Evolutionary conservation across 2,797 vertebrate genomes (phyloP).

Genomic region (Mormyrops boulengeri): DNA sequence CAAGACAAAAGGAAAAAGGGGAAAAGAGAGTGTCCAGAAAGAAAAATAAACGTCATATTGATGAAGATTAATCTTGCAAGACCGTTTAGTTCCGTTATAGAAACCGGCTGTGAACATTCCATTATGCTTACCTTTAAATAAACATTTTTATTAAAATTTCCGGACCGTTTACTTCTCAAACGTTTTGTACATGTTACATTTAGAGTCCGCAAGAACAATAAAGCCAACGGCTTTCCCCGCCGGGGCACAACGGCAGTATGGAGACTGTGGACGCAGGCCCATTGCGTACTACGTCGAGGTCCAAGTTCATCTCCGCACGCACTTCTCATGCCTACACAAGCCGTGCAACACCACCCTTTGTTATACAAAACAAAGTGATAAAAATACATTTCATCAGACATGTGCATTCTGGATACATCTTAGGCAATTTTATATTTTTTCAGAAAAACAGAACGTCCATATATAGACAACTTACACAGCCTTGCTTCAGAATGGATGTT

Average conservation of each 20-base stretch:
- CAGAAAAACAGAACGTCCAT: background rate
- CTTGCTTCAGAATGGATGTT: constrained; percentile 79
- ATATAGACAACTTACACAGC: constrained; percentile 69
- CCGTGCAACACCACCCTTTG: background rate
- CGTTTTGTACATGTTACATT: background rate
- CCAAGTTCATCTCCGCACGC: background rate
- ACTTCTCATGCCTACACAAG: background rate
- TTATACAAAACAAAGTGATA: background rate
- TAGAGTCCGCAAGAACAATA: background rate
- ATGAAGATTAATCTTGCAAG: background rate
- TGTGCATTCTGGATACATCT: background rate
- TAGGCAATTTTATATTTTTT: background rate
- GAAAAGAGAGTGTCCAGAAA: background rate
- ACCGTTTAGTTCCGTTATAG: background rate
- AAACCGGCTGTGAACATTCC: background rate
- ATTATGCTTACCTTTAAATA: background rate
- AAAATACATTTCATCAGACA: background rate
- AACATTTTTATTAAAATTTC: background rate
- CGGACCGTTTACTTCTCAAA: background rate
- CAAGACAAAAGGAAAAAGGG: background rate
- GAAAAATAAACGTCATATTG: background rate
- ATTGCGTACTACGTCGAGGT: background rate
- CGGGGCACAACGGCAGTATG: background rate
- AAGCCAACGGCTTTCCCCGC: background rate
- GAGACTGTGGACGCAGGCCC: background rate